These are phyloP conservation scores for Corella eumyota DNA, from an alignment of 23 tunicate genomes.

Conservation along the genomic window DNA sequence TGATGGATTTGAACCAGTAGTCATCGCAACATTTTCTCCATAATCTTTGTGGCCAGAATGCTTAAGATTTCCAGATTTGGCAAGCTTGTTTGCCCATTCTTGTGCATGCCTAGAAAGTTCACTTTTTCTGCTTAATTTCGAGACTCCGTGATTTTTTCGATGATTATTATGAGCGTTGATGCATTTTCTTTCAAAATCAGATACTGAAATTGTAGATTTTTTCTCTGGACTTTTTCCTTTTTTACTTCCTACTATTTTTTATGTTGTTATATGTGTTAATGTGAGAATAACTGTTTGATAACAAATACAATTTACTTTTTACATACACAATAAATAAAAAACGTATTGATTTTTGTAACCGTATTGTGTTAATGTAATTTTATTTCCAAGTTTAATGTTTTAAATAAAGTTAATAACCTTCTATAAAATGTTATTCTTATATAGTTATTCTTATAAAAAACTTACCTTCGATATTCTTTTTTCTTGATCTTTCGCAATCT, in stretches of 20 bases:
- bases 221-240: not conserved
- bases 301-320: no score
- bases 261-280: no score
- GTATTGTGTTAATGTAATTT: no score
- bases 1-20: slow-evolving; percentile 28
- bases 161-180: slow-evolving; percentile 48
- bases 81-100: slow-evolving; percentile 64
- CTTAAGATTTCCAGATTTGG: slow-evolving; percentile 17
- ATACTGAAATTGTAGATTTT: not conserved
- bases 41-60: slow-evolving; percentile 35
- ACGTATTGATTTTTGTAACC: no score
- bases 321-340: no score
- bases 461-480: no score
- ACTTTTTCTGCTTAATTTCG: slow-evolving; percentile 10
- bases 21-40: slow-evolving; percentile 81
- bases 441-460: no score
- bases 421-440: not conserved
- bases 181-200: slow-evolving; percentile 46
- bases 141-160: slow-evolving; percentile 32
- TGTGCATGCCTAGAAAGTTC: slow-evolving; percentile 50
- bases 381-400: no score
- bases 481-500: slow-evolving; percentile 10
- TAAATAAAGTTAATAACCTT: no score
- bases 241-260: slow-evolving; percentile 5
- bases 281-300: no score